Percentiles rank a stretch among this genome's conserved stretches.
Conservation (phyloP, 2,113 vertebrate genomes). For the Ictalurus furcatus region DNA sequence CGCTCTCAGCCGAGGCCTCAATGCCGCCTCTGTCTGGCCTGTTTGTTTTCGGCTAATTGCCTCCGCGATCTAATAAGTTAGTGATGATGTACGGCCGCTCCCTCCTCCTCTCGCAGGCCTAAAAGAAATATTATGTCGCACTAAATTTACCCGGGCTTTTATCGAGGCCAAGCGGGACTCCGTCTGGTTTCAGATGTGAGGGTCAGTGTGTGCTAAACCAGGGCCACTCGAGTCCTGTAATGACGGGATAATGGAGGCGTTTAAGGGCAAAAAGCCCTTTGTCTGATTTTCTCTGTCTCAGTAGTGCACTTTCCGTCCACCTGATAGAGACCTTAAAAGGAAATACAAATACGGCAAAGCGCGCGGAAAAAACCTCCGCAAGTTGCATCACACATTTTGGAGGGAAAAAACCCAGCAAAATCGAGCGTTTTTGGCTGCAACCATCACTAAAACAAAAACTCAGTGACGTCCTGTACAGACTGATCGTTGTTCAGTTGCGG, state of each 20-base stretch:
- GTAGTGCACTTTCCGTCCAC: neutral
- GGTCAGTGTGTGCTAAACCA: conserved; percentile 67
- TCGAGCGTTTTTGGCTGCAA: too few relatives aligned
- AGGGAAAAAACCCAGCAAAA: too few relatives aligned
- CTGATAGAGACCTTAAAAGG: neutral
- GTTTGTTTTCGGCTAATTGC: conserved; percentile 98
- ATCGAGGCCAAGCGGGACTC: conserved; percentile 72
- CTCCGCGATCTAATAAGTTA: conserved; percentile 96
- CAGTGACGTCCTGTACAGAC: too few relatives aligned
- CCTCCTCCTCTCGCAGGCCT: conserved; percentile 65
- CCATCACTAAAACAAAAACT: too few relatives aligned
- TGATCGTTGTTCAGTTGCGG: too few relatives aligned
- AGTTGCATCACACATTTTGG: too few relatives aligned
- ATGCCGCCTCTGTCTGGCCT: conserved; percentile 90
- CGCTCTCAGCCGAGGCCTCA: conserved; percentile 80
- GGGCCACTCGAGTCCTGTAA: conserved; percentile 71
- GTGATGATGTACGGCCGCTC: conserved; percentile 92
- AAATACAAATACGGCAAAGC: neutral
- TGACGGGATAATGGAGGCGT: conserved; percentile 67
- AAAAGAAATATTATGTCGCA: conserved; percentile 86
- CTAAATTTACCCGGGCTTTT: conserved; percentile 69
- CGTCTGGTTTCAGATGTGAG: conserved; percentile 72
- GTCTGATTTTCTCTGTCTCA: neutral
- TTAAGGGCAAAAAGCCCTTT: conserved; percentile 28
- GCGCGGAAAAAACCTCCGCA: too few relatives aligned